Base-by-base conservation (phyloP, 2,888 invertebrate genomes). In the Chrysodeixis includens region DNA sequence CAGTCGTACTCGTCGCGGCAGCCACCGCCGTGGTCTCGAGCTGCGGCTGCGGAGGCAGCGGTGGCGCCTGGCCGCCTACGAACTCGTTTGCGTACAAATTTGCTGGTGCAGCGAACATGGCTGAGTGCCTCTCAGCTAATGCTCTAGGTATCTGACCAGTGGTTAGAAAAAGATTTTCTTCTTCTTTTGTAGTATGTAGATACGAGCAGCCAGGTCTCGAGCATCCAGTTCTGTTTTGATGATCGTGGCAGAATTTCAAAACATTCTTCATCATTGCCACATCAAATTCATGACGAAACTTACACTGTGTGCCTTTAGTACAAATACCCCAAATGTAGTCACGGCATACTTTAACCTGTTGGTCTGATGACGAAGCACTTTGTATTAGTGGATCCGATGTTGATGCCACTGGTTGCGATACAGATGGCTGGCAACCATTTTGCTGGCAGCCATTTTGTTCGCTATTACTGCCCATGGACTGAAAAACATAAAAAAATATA, bases 321-420 rank as follows among this genome's bases (percentile, higher is more conserved):
- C 94, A 94, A 6, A 86, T 90, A 1, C 93, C 94, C 93, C 93
- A 92, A 3, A 93, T 84, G 68, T 84, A 93, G 64, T 93, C 87
- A 1, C 92, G 83, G 67, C 94, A 94, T 58, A 89, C 85, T 57
- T 85, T 63, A 26, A 7, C 56, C 30, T 66, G 55, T 20, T 57
- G 71, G 0, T 74, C 79, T 6, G 74, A 61, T 18, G 80, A 55
- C 57, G 77, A 56, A 8, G 64, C 62, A 40, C 62, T 74, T 74
- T 75, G 79, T 44, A 74, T 59, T 35, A 86, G 76, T 22, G 84
- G 80, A 62, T 86, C 85, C 6, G 83, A 70, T 62, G 85, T 76
- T 68, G 85, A 81, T 79, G 83, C 76, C 71, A 79, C 77, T 66
- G 82, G 86, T 71, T 82, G 83, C 69, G 86, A 81, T 64, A 83